Evolutionary conservation across 2,113 vertebrate species (phyloP).

Genomic region (Ctenodactylus gundi): DNA sequence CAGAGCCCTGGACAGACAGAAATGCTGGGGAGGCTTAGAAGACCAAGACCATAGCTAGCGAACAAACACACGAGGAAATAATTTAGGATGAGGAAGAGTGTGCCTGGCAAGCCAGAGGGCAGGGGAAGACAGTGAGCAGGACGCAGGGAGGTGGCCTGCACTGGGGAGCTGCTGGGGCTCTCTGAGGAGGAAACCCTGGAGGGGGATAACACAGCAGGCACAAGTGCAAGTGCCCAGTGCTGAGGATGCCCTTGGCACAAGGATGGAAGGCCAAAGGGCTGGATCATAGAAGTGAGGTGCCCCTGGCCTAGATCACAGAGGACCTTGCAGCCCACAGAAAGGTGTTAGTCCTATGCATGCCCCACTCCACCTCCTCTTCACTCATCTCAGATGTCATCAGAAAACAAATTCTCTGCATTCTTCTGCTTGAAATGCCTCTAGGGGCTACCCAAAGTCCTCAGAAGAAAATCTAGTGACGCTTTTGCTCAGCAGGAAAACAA

Average conservation of each 20-base stretch:
- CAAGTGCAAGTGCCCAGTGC: no score
- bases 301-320: no score
- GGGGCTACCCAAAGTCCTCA: not conserved
- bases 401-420: not conserved
- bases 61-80: accelerated
- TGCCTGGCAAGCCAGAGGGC: no score
- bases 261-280: no score
- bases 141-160: not conserved
- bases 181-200: no score
- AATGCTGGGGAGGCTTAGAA: not conserved
- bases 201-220: no score
- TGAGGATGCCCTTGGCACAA: no score
- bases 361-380: no score
- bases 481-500: not conserved
- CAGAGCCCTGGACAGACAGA: accelerated
- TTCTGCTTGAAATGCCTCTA: not conserved
- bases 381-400: no score
- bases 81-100: not conserved
- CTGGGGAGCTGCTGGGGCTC: not conserved
- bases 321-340: not conserved
- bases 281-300: no score
- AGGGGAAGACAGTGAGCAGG: not conserved
- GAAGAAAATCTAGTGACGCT: not conserved
- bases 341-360: accelerated
- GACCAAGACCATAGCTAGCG: not conserved